Conservation (phyloP, 2,888 invertebrate species). For the Drosophila aldrichi region DNA sequence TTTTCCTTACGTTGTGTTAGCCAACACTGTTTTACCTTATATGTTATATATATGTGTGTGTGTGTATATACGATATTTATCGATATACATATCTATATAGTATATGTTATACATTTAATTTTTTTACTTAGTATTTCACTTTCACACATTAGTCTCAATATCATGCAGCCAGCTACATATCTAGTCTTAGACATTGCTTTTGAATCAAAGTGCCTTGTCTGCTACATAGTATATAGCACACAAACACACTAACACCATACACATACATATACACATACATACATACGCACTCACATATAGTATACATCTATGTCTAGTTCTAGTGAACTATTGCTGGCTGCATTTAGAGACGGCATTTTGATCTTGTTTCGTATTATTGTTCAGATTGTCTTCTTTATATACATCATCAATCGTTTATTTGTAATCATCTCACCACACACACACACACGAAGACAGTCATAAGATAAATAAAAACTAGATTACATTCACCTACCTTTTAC, state of each 20-base stretch:
- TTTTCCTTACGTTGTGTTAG: conserved; percentile 25
- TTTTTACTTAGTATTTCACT: not conserved
- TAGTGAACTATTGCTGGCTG: not conserved
- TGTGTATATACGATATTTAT: not conserved
- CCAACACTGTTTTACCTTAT: conserved; percentile 22
- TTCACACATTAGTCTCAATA: conserved; percentile 5
- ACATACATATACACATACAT: not conserved
- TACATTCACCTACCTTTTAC: conserved; percentile 38
- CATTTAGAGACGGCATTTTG: not conserved
- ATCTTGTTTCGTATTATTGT: not conserved
- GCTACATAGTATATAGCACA: not conserved
- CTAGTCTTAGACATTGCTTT: conserved; percentile 6
- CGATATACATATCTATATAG: not conserved
- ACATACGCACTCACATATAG: not conserved
- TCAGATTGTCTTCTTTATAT: not conserved
- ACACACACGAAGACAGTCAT: not conserved
- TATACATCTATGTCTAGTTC: not conserved
- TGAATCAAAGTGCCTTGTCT: conserved; percentile 37
- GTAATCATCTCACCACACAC: conserved; percentile 1
- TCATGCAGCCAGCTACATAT: conserved; percentile 22
- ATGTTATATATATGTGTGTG: not conserved
- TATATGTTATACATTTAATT: conserved; percentile 2
- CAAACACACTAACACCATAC: not conserved
- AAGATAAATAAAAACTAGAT: not conserved
- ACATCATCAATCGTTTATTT: not conserved